Conservation (phyloP, 1,140 invertebrate genomes). For the Dendroctonus valens region DNA sequence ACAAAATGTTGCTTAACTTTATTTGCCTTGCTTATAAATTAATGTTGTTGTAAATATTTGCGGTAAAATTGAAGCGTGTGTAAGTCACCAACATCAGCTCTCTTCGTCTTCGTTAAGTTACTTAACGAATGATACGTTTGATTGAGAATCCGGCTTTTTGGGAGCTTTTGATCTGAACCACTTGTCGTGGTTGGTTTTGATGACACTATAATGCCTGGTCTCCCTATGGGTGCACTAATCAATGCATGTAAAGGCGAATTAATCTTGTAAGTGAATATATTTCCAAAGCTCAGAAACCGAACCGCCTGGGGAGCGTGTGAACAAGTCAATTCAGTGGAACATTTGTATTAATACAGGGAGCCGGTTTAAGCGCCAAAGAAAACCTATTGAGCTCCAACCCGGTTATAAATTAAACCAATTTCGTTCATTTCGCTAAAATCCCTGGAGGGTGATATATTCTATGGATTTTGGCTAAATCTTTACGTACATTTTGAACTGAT, state of each 20-base stretch:
- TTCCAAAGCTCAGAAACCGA: constrained; percentile 3
- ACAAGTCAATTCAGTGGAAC: constrained; percentile 31
- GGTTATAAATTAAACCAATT: constrained; percentile 37
- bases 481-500: constrained; percentile 33
- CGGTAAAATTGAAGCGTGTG: no score
- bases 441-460: constrained; percentile 31
- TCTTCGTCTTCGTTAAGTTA: no score
- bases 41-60: no score
- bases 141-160: no score
- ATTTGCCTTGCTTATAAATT: no score
- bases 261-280: constrained; percentile 19
- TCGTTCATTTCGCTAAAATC: constrained; percentile 34
- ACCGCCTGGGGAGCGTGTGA: constrained; percentile 17
- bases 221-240: background rate
- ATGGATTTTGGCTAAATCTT: constrained; percentile 36
- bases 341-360: constrained; percentile 33
- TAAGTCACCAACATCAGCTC: no score
- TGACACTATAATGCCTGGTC: no score
- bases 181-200: background rate
- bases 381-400: constrained; percentile 30
- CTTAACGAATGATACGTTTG: no score
- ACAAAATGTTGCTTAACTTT: no score
- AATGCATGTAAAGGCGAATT: constrained; percentile 5
- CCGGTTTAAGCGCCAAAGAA: constrained; percentile 31
- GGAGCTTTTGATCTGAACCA: no score